A percentile compares a stretch with the other conserved stretches of the same genome.
Conservation (phyloP, 1,140 invertebrate species). For the Zaprionus nigranus region DNA sequence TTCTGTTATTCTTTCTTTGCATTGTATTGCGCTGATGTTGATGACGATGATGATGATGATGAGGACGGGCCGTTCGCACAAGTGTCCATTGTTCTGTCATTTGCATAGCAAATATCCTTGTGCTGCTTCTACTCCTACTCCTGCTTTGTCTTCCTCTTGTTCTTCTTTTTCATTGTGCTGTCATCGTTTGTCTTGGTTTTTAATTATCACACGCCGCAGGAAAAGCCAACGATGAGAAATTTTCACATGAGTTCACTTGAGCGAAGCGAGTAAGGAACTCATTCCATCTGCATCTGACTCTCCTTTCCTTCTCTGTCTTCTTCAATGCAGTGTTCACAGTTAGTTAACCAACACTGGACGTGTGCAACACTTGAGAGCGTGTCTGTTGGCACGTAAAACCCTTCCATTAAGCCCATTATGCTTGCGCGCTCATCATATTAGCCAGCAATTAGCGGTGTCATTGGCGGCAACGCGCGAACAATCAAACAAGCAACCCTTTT, state of each 20-base stretch:
- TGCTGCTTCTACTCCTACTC: conserved; percentile 21
- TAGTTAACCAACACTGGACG: not conserved
- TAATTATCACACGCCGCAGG: conserved; percentile 73
- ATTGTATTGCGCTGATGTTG: conserved; percentile 22
- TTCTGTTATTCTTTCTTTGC: conserved; percentile 25
- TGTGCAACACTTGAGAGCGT: conserved; percentile 12
- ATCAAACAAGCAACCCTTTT: conserved; percentile 49
- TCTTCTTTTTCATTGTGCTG: conserved; percentile 30
- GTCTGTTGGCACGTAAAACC: conserved; percentile 18
- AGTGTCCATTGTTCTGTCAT: conserved; percentile 81
- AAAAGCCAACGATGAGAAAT: conserved; percentile 49
- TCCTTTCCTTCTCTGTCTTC: not conserved
- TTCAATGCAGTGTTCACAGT: not conserved
- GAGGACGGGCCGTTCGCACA: conserved; percentile 47
- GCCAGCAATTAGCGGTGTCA: conserved; percentile 80
- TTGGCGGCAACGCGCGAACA: conserved; percentile 55
- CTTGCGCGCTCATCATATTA: conserved; percentile 61
- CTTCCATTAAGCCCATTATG: conserved; percentile 50
- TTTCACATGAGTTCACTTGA: conserved; percentile 83
- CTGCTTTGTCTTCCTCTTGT: conserved; percentile 8
- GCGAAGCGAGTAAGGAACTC: conserved; percentile 39
- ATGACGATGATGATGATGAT: conserved; percentile 30
- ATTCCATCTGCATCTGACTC: not conserved
- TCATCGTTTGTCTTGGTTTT: conserved; percentile 74
- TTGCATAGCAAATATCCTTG: conserved; percentile 77